These are phyloP conservation scores for Bergia sp. DNA, from an alignment of 92 coral and sea anemone species.

Conservation along the genomic window DNA sequence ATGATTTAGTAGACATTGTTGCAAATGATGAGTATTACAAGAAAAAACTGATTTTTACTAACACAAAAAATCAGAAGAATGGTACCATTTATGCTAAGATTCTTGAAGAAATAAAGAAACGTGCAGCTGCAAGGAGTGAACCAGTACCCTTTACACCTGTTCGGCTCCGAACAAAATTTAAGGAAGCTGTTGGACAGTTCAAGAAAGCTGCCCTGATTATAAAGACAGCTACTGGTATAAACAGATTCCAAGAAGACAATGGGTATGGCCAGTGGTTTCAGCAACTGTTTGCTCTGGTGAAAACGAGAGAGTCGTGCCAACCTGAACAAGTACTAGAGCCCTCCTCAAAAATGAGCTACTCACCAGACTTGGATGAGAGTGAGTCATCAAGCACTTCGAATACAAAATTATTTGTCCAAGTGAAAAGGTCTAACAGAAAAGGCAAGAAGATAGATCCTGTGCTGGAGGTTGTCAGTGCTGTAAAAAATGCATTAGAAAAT, in stretches of 20 bases:
- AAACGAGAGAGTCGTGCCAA: constrained; percentile 52
- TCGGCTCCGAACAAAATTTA: constrained; percentile 54
- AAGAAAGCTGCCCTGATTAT: constrained; percentile 50
- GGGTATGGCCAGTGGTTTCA: constrained; percentile 58
- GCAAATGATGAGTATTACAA: constrained; percentile 56
- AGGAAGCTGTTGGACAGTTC: constrained; percentile 51
- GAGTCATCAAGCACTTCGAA: constrained; percentile 44
- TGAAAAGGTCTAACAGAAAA: constrained; percentile 52
- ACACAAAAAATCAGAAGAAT: constrained; percentile 59
- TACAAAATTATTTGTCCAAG: constrained; percentile 51
- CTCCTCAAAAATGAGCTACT: constrained; percentile 35
- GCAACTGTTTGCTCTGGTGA: constrained; percentile 53
- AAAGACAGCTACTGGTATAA: constrained; percentile 50
- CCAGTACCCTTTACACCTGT: constrained; percentile 45
- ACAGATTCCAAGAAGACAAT: constrained; percentile 48
- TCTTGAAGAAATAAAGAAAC: constrained; percentile 52
- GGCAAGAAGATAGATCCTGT: constrained; percentile 56
- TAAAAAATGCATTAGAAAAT: constrained; percentile 53
- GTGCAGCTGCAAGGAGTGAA: constrained; percentile 49
- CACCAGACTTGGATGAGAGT: constrained; percentile 33
- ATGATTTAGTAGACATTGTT: constrained; percentile 53
- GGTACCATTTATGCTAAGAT: constrained; percentile 49
- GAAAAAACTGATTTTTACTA: constrained; percentile 63
- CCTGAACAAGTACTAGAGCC: constrained; percentile 59
- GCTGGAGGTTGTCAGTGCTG: constrained; percentile 48